These are phyloP conservation scores for Zoanthus solanderi DNA, from an alignment of 92 coral and sea anemone genomes.

Conservation along the genomic window DNA sequence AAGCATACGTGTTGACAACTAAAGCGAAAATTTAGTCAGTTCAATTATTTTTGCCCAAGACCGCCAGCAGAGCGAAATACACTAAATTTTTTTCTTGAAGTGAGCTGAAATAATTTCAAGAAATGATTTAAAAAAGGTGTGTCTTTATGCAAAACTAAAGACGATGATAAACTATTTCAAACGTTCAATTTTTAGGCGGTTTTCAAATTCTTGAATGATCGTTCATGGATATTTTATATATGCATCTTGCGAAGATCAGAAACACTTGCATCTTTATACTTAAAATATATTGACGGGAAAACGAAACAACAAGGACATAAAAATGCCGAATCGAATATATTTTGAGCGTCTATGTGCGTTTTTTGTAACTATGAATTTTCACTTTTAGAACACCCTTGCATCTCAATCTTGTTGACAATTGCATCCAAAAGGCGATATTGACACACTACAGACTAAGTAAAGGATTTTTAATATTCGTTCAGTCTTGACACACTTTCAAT, in stretches of 20 bases:
- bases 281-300: conserved; percentile 7
- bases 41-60: conserved; percentile 4
- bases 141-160: not conserved
- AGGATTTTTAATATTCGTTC: conserved; percentile 35
- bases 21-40: conserved; percentile 4
- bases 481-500: conserved; percentile 42
- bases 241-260: conserved; percentile 10
- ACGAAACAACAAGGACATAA: not conserved
- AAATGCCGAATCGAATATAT: not conserved
- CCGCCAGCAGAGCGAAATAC: conserved; percentile 35
- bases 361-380: not conserved
- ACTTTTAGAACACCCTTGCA: not conserved
- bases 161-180: not conserved
- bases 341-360: not conserved
- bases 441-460: conserved; percentile 2
- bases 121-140: conserved; percentile 19
- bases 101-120: not conserved
- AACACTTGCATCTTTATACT: not conserved
- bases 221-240: conserved; percentile 7
- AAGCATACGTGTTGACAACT: conserved; percentile 38
- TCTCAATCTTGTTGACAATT: not conserved
- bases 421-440: conserved; percentile 21
- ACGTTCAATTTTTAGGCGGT: conserved; percentile 20
- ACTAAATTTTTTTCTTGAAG: not conserved
- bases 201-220: conserved; percentile 1